A percentile compares a stretch with the other conserved stretches of the same genome.
Evolutionary conservation across 2,888 invertebrate genomes (phyloP).

Genomic region (Pachliopta kotzebuea): DNA sequence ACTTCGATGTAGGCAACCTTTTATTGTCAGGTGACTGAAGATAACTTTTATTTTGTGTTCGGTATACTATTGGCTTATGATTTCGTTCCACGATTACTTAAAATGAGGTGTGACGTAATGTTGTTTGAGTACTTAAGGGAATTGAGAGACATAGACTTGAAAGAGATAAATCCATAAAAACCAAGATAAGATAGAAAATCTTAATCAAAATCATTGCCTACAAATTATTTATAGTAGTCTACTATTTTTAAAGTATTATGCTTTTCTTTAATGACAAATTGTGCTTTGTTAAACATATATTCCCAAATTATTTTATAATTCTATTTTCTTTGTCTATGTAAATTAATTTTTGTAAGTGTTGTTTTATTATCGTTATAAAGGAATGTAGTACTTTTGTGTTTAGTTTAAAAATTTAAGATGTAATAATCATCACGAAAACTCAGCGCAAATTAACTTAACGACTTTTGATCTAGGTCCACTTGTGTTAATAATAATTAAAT

Average conservation of each 20-base stretch:
- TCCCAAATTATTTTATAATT: too few relatives aligned
- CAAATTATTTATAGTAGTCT: background rate
- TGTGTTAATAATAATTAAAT: constrained; percentile 26
- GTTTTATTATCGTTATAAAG: too few relatives aligned
- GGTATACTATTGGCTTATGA: constrained; percentile 51
- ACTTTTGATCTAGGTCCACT: background rate
- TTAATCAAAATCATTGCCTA: background rate
- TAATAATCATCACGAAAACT: background rate
- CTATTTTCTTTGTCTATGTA: too few relatives aligned
- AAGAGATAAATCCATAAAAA: background rate
- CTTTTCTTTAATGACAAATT: too few relatives aligned
- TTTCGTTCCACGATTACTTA: constrained; percentile 36
- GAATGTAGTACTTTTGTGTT: too few relatives aligned
- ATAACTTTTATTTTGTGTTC: constrained; percentile 45
- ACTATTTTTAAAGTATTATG: too few relatives aligned
- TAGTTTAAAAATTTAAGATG: background rate
- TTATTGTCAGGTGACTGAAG: constrained; percentile 46
- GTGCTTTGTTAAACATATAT: too few relatives aligned
- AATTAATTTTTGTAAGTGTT: too few relatives aligned
- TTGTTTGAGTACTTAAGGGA: constrained; percentile 36
- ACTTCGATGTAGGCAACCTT: constrained; percentile 40
- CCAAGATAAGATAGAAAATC: too few relatives aligned
- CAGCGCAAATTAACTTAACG: background rate
- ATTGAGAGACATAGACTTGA: constrained; percentile 4
- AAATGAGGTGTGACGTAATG: constrained; percentile 52